A percentile compares a stretch with the other conserved stretches of the same genome.
Conservation (phyloP, 2,113 vertebrate genomes). For the zebrafish (Danio rerio) region GRCz12tu NC_133182.1:37295001-37295500, state of each 20-base stretch:
- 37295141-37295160: neutral
- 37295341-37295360: neutral
- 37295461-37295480: constrained; percentile 39
- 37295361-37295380: neutral
- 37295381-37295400: neutral
- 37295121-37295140: neutral
- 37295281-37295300: too few relatives aligned
- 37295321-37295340: too few relatives aligned
- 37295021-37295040: too few relatives aligned
- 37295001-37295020: too few relatives aligned
- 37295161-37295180: neutral
- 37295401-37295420: neutral
- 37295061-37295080: neutral
- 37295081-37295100: neutral
- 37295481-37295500: constrained; percentile 39
- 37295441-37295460: constrained; percentile 15
- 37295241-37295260: neutral
- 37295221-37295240: neutral
- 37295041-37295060: neutral
- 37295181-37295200: neutral
- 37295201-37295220: neutral
- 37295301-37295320: too few relatives aligned
- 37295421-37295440: neutral
- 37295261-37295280: neutral
- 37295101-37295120: neutral